Evolutionary conservation across 2,797 vertebrate genomes (phyloP).

Genomic region (Xenops minutus): DNA sequence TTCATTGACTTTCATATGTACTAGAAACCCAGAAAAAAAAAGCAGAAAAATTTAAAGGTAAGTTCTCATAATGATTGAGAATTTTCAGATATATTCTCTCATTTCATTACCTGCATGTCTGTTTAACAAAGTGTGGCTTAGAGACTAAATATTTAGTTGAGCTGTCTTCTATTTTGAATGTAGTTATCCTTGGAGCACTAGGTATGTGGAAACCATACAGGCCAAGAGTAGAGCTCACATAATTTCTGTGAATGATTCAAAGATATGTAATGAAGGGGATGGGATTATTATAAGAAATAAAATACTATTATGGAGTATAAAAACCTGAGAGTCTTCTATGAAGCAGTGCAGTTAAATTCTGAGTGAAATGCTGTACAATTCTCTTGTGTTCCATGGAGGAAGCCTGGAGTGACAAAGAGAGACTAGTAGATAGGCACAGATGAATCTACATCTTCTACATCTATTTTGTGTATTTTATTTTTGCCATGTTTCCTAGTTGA

Average conservation of each 20-base stretch:
- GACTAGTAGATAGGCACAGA: background rate
- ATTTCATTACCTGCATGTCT: background rate
- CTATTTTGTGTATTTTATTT: background rate
- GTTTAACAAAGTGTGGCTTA: background rate
- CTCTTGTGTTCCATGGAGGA: background rate
- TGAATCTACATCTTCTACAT: background rate
- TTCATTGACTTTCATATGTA: background rate
- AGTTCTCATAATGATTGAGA: background rate
- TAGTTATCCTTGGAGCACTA: background rate
- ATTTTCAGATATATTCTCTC: background rate
- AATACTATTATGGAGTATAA: background rate
- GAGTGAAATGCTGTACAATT: background rate
- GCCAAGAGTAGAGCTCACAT: background rate
- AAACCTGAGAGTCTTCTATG: background rate
- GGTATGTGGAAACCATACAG: background rate
- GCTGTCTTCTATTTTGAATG: background rate
- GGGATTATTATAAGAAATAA: background rate
- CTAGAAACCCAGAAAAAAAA: background rate
- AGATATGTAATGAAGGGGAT: background rate
- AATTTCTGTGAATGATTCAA: background rate
- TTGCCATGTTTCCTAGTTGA: background rate
- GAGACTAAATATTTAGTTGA: background rate
- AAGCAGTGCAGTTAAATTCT: background rate
- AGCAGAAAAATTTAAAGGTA: background rate
- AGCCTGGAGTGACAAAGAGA: background rate